Percentiles rank a stretch among this genome's conserved stretches.
phyloP scores from a whole-genome alignment of 2,113 vertebrate genomes.

The Bubo scandiacus region DNA sequence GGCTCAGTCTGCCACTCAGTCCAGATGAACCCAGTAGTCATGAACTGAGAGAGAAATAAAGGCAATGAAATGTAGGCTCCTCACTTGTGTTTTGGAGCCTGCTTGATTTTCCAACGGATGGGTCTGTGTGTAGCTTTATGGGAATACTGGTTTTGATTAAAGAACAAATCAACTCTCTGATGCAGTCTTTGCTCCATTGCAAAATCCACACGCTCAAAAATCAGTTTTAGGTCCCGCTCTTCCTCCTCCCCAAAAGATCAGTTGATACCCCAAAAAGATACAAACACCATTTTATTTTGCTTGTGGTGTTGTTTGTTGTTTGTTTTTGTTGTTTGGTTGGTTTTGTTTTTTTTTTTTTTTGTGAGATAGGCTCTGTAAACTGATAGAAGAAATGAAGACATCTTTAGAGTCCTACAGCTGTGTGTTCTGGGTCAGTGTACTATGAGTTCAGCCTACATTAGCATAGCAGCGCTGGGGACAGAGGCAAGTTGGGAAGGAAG shows the following conservation, averaged over 20 bases:
- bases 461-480: neutral
- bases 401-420: neutral
- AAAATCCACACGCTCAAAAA: neutral
- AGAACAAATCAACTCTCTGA: neutral
- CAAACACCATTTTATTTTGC: too few relatives aligned
- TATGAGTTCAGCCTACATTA: neutral
- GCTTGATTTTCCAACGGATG: neutral
- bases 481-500: neutral
- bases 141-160: neutral
- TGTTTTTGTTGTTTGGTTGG: too few relatives aligned
- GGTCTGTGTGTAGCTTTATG: neutral
- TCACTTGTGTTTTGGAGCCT: neutral
- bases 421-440: neutral
- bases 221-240: neutral
- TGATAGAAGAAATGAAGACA: neutral
- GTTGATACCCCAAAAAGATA: too few relatives aligned
- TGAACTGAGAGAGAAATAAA: neutral
- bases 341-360: too few relatives aligned
- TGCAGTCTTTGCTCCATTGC: neutral
- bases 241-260: accelerated
- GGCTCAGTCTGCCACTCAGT: neutral
- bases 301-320: too few relatives aligned
- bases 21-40: neutral
- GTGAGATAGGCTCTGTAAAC: neutral
- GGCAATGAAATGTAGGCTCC: neutral